Percentiles rank a stretch among this genome's conserved stretches.
Evolutionary conservation across 2,888 invertebrate species (phyloP).

Genomic region (Ophonus ardosiacus): DNA sequence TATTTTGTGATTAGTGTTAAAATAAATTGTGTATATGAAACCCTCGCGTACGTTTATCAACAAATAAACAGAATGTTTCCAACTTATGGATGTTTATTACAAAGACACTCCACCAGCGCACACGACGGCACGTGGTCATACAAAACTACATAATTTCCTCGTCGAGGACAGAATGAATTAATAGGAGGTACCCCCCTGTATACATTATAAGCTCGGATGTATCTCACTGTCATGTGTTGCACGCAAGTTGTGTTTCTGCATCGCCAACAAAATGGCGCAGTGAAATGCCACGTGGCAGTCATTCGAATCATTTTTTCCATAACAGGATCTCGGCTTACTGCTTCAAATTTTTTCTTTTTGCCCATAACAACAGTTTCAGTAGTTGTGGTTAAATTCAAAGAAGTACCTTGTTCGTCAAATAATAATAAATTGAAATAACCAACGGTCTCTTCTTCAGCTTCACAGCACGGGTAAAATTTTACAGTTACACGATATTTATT

Average conservation of each 20-base stretch:
- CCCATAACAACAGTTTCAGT: not conserved
- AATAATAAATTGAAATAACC: slow-evolving; percentile 16
- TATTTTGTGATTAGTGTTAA: slow-evolving; percentile 75
- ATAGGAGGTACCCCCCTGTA: not conserved
- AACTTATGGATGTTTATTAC: slow-evolving; percentile 15
- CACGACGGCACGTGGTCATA: not conserved
- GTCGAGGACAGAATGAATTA: not conserved
- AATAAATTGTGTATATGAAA: slow-evolving; percentile 72
- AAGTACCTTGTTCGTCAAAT: not conserved
- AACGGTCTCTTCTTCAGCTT: slow-evolving; percentile 10
- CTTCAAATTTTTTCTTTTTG: not conserved
- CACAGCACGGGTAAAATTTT: not conserved
- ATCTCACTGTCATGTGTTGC: not conserved
- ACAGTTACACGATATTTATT: not conserved
- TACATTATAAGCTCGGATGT: not conserved
- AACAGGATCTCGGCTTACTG: not conserved
- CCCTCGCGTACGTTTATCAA: not conserved
- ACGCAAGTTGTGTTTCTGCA: slow-evolving; percentile 19
- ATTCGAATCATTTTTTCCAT: not conserved
- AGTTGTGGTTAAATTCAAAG: not conserved
- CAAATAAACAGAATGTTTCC: slow-evolving; percentile 26
- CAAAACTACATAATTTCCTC: not conserved
- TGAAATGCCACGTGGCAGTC: slow-evolving; percentile 12
- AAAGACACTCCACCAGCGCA: not conserved
- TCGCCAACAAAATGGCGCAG: slow-evolving; percentile 17